Conservation (phyloP, 37 sponge, comb jelly and placozoan species). For the Diacarnus erythraeanus region DNA sequence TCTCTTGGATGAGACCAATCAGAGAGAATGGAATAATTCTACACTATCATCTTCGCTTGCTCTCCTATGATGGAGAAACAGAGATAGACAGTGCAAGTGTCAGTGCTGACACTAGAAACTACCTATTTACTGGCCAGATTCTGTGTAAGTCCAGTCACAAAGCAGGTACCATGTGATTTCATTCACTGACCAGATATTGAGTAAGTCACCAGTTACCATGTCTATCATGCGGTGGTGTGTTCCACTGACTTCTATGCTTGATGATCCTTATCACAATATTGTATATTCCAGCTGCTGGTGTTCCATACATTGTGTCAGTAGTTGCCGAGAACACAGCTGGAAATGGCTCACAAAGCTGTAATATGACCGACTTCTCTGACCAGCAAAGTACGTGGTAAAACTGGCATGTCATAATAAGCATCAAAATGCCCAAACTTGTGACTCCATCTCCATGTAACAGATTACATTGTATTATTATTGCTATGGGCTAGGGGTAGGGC, state of each 20-base stretch:
- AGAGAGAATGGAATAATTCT: conserved; percentile 11
- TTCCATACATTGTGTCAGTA: conserved; percentile 27
- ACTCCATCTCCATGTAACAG: no score
- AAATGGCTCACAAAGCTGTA: not conserved
- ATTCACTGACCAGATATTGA: no score
- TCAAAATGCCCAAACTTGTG: not conserved
- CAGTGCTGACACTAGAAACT: not conserved
- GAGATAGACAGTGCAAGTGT: not conserved
- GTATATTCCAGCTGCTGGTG: conserved; percentile 17
- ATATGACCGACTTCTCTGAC: conserved; percentile 2
- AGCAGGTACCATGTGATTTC: no score
- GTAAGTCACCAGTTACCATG: no score
- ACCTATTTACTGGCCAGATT: no score
- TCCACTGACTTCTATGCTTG: no score
- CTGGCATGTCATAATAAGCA: not conserved
- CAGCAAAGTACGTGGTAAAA: conserved; percentile 30
- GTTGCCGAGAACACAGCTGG: conserved; percentile 11
- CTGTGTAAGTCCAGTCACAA: no score
- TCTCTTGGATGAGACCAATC: conserved; percentile 11
- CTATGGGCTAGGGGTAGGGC: no score
- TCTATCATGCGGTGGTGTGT: no score
- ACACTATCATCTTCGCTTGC: not conserved
- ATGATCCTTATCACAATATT: no score
- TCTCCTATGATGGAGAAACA: not conserved
- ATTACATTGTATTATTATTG: no score